Percentiles rank a stretch among this genome's conserved stretches.
Conservation (phyloP, 1,140 invertebrate species). For the Heliothis subflexa region DNA sequence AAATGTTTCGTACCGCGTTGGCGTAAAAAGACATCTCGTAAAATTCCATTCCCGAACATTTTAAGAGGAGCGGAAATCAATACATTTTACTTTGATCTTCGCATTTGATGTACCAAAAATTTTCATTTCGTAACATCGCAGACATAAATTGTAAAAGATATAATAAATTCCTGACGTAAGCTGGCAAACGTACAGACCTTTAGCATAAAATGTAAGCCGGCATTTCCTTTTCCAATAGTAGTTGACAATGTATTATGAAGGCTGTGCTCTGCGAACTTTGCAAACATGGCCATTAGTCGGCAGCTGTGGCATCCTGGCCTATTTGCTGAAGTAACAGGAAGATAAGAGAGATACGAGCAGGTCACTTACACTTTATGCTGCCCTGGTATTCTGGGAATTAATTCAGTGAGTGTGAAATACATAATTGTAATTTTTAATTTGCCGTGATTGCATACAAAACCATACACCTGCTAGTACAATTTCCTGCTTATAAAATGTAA, state of each 20-base stretch:
- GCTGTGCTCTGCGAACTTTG: constrained; percentile 15
- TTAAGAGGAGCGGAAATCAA: constrained; percentile 13
- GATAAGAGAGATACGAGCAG: not conserved
- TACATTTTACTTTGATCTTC: constrained; percentile 20
- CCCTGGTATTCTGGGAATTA: not conserved
- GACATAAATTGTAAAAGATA: not conserved
- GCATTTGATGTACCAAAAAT: not conserved
- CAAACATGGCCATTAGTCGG: constrained; percentile 27
- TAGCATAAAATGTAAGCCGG: constrained; percentile 8
- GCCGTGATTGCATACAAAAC: no score
- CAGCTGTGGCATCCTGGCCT: constrained; percentile 33
- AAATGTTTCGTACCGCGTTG: not conserved
- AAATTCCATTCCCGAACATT: constrained; percentile 2
- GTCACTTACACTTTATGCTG: not conserved
- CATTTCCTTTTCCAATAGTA: constrained; percentile 12
- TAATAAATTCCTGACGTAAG: not conserved
- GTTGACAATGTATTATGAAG: constrained; percentile 36
- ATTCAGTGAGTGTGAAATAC: not conserved
- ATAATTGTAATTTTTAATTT: no score
- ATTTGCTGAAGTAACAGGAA: constrained; percentile 29
- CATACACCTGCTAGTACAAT: no score
- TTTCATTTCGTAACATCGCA: not conserved
- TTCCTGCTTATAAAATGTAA: no score
- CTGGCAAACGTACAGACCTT: not conserved
- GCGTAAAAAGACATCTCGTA: not conserved